Conservation (phyloP, 1,140 invertebrate species). For the Zaprionus camerounensis region DNA sequence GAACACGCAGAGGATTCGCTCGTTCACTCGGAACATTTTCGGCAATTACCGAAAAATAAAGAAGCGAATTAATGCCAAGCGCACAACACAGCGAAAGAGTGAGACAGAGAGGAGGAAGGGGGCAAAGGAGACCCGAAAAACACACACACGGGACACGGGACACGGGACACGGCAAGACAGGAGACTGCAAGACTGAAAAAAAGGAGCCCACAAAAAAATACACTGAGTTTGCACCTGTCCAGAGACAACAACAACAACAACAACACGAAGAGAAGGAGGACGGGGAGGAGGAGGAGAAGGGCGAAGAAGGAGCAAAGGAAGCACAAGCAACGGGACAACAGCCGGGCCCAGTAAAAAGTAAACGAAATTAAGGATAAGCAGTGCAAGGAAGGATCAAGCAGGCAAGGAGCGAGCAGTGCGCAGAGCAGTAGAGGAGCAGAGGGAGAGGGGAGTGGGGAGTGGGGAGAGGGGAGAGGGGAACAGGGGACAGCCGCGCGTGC, state of each 20-base stretch:
- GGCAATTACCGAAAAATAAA: slow-evolving; percentile 81
- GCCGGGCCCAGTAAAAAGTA: slow-evolving; percentile 45
- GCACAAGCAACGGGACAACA: slow-evolving; percentile 42
- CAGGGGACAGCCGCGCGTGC: slow-evolving; percentile 53
- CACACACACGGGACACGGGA: slow-evolving; percentile 1
- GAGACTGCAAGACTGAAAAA: not conserved
- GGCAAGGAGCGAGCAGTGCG: not conserved
- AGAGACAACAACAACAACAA: slow-evolving; percentile 11
- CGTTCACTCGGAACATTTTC: slow-evolving; percentile 75
- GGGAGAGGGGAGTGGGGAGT: not conserved
- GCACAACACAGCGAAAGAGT: slow-evolving; percentile 7
- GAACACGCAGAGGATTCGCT: slow-evolving; percentile 72
- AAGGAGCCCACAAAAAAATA: not conserved
- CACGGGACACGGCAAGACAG: slow-evolving; percentile 1
- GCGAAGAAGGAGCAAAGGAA: not conserved
- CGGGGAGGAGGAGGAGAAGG: not conserved
- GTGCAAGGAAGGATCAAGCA: slow-evolving; percentile 46
- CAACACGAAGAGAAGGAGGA: not conserved
- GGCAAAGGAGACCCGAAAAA: slow-evolving; percentile 1
- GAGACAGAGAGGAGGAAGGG: not conserved
- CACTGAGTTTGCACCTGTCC: slow-evolving; percentile 71
- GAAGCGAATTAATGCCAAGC: slow-evolving; percentile 73
- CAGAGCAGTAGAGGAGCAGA: not conserved
- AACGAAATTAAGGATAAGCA: slow-evolving; percentile 69
- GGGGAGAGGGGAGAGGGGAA: not conserved